Evolutionary conservation across 2,888 invertebrate genomes (phyloP), one percentile per base, ranked within the genome.

Genomic region (Poecilus cupreus): DNA sequence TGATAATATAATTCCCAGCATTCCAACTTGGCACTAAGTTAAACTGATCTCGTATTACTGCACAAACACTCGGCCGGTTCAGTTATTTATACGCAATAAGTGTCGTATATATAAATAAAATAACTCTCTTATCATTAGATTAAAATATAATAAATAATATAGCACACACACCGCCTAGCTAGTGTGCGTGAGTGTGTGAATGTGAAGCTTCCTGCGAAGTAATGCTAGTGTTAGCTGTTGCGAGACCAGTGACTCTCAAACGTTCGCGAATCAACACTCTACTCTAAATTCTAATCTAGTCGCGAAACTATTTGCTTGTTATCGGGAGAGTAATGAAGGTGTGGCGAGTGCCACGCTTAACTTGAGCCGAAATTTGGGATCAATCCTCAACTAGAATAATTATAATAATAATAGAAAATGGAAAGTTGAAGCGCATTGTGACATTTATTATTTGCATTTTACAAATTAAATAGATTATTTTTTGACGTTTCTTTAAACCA

Each of bases 71-170:
- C 20, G 8, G 60, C 26, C 22, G 60, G 11, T 13, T 43, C 13
- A 43, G 13, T 60, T 60, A 60, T 60, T 60, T 60, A 60, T 13
- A 13, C n/a, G 60, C 26, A 60, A 60, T 60, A 60, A 60, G 60
- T 60, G 60, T 60, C 60, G 60, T 60, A 26, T 24, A 60, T 60
- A 60, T 60, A 60, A 60, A 60, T 60, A 60, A 60, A 60, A 60
- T 60, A 60, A 60, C 60, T 60, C 60, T 60, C 60, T 60, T 60
- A 60, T 60, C 60, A 60, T 26, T 60, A 60, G 60, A 60, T 60
- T 60, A 60, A 60, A 60, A 60, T 60, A 60, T 60, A 60, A 60
- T 60, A 60, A 60, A 60, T 60, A 60, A 60, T 60, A 24, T 22
- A 22, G 16, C 54, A 32, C 26, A 13, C 13, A 51, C 51, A 51